phyloP scores from a whole-genome alignment of 2,888 invertebrate species.

The Smittia aterrima region DNA sequence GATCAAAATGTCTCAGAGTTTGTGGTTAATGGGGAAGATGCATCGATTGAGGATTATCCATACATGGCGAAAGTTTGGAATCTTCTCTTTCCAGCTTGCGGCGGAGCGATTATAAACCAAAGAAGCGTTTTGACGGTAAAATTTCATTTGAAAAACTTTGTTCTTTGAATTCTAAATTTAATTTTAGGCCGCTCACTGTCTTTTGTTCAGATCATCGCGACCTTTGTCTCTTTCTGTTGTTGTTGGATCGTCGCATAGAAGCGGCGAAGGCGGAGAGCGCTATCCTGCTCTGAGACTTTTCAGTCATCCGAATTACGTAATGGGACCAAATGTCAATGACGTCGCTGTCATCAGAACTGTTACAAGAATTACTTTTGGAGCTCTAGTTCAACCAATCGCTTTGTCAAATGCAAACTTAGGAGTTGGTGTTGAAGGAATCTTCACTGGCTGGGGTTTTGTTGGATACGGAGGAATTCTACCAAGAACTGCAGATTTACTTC shows the following conservation, averaged over 20 bases:
- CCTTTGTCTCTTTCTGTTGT: not conserved
- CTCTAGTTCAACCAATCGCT: conserved; percentile 25
- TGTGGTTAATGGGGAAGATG: conserved; percentile 28
- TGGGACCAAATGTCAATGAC: conserved; percentile 20
- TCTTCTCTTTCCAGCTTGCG: not conserved
- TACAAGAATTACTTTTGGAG: not conserved
- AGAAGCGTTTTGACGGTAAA: conserved; percentile 26
- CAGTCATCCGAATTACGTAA: conserved; percentile 10
- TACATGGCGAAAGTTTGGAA: conserved; percentile 11
- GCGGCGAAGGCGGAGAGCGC: not conserved
- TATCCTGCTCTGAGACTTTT: not conserved
- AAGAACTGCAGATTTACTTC: not conserved
- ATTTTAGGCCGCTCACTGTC: conserved; percentile 21
- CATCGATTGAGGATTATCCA: conserved; percentile 20
- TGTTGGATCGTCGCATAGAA: conserved; percentile 6
- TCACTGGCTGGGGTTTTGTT: conserved; percentile 4
- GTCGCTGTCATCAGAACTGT: conserved; percentile 4
- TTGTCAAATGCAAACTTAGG: not conserved
- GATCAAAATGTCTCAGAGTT: conserved; percentile 11
- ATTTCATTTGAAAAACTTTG: not conserved
- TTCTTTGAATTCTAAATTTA: not conserved
- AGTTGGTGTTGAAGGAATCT: conserved; percentile 3
- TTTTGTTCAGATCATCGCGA: not conserved
- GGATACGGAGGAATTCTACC: conserved; percentile 19
- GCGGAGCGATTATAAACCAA: not conserved